Evolutionary conservation across 2,113 vertebrate genomes (phyloP), one percentile per base, ranked within the genome.

Genomic region (Laterallus jamaicensis): DNA sequence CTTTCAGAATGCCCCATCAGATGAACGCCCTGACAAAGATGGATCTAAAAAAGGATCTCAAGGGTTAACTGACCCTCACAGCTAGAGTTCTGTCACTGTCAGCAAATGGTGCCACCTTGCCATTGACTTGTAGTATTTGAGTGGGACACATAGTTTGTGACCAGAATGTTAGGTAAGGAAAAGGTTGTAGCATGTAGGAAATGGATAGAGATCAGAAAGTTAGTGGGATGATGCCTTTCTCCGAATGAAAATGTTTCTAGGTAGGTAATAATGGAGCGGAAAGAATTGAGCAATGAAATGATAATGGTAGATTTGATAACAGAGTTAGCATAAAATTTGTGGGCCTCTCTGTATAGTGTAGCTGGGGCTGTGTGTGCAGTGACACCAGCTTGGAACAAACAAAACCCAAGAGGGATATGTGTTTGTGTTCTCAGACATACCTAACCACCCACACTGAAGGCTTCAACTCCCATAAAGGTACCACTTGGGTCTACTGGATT

Each of bases 171-270:
- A 96, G 92, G 28, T 47, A 82, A 93, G 50, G 88, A 91, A 88
- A 89, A 92, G 86, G 17, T 84, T 90, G 93, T 95, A 96, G 97
- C 64, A 94, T 88, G 95, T 97, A 96, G 96, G 86, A 96, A 97
- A 80, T n/a, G 92, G 86, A 78, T 83, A 96, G 90, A 88, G 84
- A 88, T 88, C 77, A 91, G 95, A 75, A 92, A 75, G 90, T 94
- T 82, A 94, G 79, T 70, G 32, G 69, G 90, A 94, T 88, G 64
- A 86, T 95, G 52, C 67, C 71, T 91, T 88, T 89, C 37, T 60
- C 94, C 77, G 73, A 52, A 56, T 69, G 62, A 92, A 86, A 94
- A 66, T 79, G 59, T 90, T 89, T 93, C 75, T 31, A 87, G 67
- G 50, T 96, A 90, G 87, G 81, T 93, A 82, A 60, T 89, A 59